Evolutionary conservation across 2,888 invertebrate genomes (phyloP), one percentile per base, ranked within the genome.

Genomic region (Sinohyriopsis cumingii): DNA sequence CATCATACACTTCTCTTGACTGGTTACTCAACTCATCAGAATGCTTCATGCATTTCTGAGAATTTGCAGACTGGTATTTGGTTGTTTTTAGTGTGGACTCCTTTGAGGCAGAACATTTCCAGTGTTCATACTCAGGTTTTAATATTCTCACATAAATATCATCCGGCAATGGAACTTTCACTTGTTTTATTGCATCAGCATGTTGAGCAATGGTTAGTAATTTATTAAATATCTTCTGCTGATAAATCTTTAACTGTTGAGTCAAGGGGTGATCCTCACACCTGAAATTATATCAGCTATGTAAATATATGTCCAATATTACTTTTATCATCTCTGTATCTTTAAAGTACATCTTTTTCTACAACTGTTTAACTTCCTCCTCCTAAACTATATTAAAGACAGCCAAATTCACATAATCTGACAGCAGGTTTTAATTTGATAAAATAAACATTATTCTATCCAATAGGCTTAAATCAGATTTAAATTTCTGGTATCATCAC

Each of bases 181-280:
- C 68, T 33, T 76, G 69, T 18, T 81, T 80, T 25, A 85, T 45
- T n/a, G 68, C 61, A 9, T 72, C 68, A 45, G 73, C 65, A 65
- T 82, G 45, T 45, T 45, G 15, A 45, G 45, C 45, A 45, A 45
- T 45, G 45, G 45, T 12, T 3, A 45, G 15, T 45, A 87, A 59
- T 67, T 80, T 82, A 45, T 83, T 75, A 66, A 84, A 82, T 7
- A 87, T 71, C 66, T 80, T 81, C 55, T 77, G 74, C 77, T 87
- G 87, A 59, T 84, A 82, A 9, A 76, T 69, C 59, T 78, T 73
- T 25, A 89, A 71, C 55, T 87, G 75, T 60, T 82, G 71, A 15
- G 86, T 86, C 15, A 88, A 71, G 1, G 88, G 88, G 68, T 88
- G 88, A 28, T 83, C 84, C n/a, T 75, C 73, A 69, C 83, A 84